A percentile compares a stretch with the other conserved stretches of the same genome.
Conservation (phyloP, 2,113 vertebrate species). For the Albula glossodonta region DNA sequence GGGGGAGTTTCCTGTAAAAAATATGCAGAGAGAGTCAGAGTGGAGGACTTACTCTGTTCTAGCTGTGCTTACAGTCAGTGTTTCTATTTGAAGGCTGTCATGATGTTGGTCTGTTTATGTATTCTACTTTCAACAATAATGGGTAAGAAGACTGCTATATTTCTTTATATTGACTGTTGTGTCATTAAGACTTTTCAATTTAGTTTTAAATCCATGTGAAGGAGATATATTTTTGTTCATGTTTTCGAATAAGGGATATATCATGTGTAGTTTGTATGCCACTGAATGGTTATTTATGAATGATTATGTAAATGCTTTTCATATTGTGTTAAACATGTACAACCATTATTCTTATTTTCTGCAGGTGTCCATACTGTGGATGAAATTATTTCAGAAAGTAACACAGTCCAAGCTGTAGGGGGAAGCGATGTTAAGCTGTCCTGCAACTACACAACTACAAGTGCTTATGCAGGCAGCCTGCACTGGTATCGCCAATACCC, state of each 20-base stretch:
- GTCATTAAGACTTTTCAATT: background rate
- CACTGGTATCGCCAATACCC: constrained; percentile 26
- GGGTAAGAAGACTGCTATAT: background rate
- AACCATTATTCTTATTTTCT: background rate
- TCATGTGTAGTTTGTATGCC: too few species aligned
- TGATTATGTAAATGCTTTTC: background rate
- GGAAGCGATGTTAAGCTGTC: background rate
- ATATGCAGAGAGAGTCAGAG: background rate
- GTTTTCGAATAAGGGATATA: too few species aligned
- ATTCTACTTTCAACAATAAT: background rate
- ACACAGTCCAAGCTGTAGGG: background rate
- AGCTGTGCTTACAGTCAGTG: background rate
- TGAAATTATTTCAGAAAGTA: background rate
- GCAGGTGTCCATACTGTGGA: constrained; percentile 3
- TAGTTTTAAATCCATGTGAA: background rate
- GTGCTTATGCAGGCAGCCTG: background rate
- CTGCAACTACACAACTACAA: constrained; percentile 15
- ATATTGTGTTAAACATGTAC: background rate
- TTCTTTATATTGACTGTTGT: background rate
- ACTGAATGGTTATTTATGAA: too few species aligned
- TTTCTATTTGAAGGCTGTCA: background rate
- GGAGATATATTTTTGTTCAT: too few species aligned
- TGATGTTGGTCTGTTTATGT: background rate
- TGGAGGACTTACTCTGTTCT: background rate
- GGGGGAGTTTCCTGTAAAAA: background rate